Evolutionary conservation across 2,113 vertebrate genomes (phyloP), one percentile per base, ranked within the genome.

Genomic region (Fulica atra): DNA sequence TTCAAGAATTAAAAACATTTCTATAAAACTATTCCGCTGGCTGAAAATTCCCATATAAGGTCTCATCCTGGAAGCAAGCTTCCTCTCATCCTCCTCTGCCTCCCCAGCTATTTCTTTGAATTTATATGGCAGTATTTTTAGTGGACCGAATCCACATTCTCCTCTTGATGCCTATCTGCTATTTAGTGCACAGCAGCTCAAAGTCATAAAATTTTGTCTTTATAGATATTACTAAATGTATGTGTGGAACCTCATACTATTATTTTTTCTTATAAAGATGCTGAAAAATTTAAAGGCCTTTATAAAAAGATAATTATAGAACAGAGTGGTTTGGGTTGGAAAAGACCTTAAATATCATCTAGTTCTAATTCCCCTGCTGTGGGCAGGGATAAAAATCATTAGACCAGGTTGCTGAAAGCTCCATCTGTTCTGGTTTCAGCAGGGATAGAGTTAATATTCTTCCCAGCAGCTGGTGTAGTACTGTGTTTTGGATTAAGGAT

Each of bases 1-100:
- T 97, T 95, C 81, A 94, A 66, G 44, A 91, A 84, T 51, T 92
- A 84, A 94, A 96, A 95, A 78, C 7, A 46, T 64, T 13, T 31
- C 46, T 68, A 74, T 91, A 73, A 82, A 96, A 93, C 64, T 94
- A 94, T 91, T 88, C n/a, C 72, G 50, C 56, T 66, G 44, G 23
- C 16, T 94, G 81, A 94, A 96, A 97, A 93, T 72, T 84, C 64
- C 51, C 19, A 74, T 72, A 50, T 69, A 95, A 86, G 78, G 0
- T 74, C 23, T 78, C 6, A 59, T 46, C 23, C 11, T 61, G 3
- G 10, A 17, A 81, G 48, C 12, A 85, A 66, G 5, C 2, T 72
- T 38, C 13, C 12, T 53, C 2, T 65, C 8, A 7, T 57, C 24
- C 23, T 69, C 11, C 14, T 88, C 25, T 44, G 46, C 28, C 15